These are phyloP conservation scores for Magallana nippona DNA, from an alignment of 2,888 invertebrate genomes.

Conservation along the genomic window DNA sequence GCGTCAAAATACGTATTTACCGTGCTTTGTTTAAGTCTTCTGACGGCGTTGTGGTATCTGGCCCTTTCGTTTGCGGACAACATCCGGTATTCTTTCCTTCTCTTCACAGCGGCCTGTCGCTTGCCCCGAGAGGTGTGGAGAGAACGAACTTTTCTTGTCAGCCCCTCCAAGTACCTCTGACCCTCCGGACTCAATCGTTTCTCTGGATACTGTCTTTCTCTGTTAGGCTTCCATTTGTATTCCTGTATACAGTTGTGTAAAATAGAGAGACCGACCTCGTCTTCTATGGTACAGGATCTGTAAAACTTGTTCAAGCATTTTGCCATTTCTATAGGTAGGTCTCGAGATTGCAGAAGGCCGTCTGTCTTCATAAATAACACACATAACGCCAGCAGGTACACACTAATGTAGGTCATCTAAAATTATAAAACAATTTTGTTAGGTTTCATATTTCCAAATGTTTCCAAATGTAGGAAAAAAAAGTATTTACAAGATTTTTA, in stretches of 20 bases:
- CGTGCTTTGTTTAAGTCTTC: slow-evolving; percentile 64
- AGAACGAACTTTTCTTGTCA: neutral
- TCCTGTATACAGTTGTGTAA: slow-evolving; percentile 37
- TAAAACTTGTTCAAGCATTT: slow-evolving; percentile 38
- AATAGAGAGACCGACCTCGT: slow-evolving; percentile 38
- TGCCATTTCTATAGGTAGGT: slow-evolving; percentile 21
- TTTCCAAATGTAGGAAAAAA: no score
- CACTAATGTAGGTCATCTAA: neutral
- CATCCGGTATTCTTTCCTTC: slow-evolving; percentile 68
- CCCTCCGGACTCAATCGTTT: neutral
- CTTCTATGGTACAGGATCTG: slow-evolving; percentile 45
- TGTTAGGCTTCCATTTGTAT: slow-evolving; percentile 32
- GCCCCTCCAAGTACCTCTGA: neutral
- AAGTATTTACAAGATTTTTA: no score
- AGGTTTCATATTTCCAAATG: neutral
- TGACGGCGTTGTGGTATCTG: slow-evolving; percentile 64
- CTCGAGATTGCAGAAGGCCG: slow-evolving; percentile 19
- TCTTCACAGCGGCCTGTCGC: slow-evolving; percentile 50
- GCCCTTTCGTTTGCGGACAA: slow-evolving; percentile 60
- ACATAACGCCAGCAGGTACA: neutral
- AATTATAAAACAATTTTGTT: neutral
- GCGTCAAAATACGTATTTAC: slow-evolving; percentile 49
- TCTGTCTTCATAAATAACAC: neutral
- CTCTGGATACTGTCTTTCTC: slow-evolving; percentile 1
- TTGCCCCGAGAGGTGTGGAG: slow-evolving; percentile 3